phyloP scores from a whole-genome alignment of 2,797 vertebrate genomes.

The Danio choprae region DNA sequence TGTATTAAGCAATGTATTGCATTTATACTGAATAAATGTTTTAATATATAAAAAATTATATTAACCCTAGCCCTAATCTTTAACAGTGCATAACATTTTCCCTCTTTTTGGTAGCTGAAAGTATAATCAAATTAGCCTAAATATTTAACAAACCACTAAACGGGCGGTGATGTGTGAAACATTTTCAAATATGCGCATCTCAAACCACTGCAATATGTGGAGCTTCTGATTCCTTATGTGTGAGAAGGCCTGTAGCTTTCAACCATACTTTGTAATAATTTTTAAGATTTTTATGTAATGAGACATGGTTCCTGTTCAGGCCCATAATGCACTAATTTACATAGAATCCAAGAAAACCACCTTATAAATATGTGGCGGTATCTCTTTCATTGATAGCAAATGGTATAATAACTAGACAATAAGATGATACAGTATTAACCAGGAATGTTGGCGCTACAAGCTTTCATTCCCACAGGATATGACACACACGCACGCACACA shows the following conservation, averaged over 20 bases:
- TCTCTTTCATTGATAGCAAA: slow-evolving; percentile 47
- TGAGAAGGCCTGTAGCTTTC: slow-evolving; percentile 46
- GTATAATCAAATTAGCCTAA: neutral
- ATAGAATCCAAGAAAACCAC: slow-evolving; percentile 40
- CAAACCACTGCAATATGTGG: neutral
- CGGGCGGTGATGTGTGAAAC: neutral
- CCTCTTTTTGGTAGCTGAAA: neutral
- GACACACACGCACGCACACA: slow-evolving; percentile 29
- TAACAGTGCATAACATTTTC: too few relatives aligned
- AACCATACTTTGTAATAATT: slow-evolving; percentile 37
- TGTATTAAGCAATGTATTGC: too few relatives aligned
- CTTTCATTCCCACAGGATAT: slow-evolving; percentile 41
- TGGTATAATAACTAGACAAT: slow-evolving; percentile 19
- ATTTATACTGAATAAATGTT: too few relatives aligned
- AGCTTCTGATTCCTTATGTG: neutral
- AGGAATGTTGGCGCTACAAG: slow-evolving; percentile 12
- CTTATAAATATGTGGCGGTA: neutral
- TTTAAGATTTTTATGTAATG: slow-evolving; percentile 47
- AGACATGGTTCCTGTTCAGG: slow-evolving; percentile 35
- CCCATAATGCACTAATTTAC: neutral
- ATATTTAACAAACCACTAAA: neutral
- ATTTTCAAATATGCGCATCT: neutral
- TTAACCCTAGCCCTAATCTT: too few relatives aligned
- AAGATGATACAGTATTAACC: slow-evolving; percentile 34
- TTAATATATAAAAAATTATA: too few relatives aligned